Percentiles rank a stretch among this genome's conserved stretches.
Conservation (phyloP, 64 coral and sea anemone genomes). For the Montipora foliosa region DNA sequence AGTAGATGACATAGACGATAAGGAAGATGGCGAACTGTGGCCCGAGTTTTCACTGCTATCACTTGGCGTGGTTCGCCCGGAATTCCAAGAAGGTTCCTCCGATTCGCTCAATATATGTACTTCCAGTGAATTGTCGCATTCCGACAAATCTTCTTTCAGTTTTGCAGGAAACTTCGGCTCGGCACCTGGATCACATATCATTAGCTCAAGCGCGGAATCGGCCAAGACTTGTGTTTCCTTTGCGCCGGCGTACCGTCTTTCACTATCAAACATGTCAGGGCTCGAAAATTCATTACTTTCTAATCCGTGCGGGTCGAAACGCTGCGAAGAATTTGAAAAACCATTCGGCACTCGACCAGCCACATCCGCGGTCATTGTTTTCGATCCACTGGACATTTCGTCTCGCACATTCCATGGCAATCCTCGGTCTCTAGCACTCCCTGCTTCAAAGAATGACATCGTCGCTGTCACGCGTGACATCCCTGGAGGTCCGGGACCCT, state of each 20-base stretch:
- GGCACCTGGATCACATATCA: neutral
- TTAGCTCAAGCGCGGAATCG: neutral
- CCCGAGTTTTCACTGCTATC: constrained; percentile 47
- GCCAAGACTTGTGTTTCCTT: neutral
- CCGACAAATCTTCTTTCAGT: neutral
- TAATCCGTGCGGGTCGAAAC: neutral
- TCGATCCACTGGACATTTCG: neutral
- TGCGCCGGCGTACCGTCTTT: neutral
- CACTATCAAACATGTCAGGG: neutral
- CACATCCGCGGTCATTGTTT: neutral
- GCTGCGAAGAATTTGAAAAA: neutral
- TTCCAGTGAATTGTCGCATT: neutral
- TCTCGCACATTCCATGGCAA: neutral
- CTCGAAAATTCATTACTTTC: neutral
- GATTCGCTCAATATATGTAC: neutral
- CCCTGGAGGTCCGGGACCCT: constrained; percentile 16
- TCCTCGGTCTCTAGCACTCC: neutral
- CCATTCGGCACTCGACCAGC: neutral
- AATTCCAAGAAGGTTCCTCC: neutral
- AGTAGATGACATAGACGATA: constrained; percentile 80
- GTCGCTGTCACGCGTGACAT: constrained; percentile 48
- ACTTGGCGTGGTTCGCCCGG: neutral
- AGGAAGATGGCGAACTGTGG: constrained; percentile 79
- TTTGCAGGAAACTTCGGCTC: neutral
- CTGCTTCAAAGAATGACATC: constrained; percentile 46